These are phyloP conservation scores for Rhyacichthys aspro DNA, from an alignment of 2,797 vertebrate species.

Conservation along the genomic window DNA sequence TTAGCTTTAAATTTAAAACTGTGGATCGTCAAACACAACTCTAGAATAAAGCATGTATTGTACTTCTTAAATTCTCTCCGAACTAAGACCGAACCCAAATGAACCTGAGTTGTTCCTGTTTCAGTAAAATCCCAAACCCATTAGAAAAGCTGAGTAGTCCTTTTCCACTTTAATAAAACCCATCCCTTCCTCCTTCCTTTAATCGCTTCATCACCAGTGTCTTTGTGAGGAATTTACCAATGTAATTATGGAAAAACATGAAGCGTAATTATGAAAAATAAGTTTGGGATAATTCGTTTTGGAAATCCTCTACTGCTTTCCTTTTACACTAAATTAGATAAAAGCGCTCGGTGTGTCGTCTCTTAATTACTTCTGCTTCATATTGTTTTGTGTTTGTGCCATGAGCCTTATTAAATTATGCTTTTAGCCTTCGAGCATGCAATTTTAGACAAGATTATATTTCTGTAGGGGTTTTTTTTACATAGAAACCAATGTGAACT, in stretches of 20 bases:
- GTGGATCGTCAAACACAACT: too few species aligned
- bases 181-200: constrained; percentile 52
- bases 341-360: constrained; percentile 17
- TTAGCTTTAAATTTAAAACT: too few species aligned
- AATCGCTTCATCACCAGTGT: constrained; percentile 54
- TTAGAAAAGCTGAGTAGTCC: background rate
- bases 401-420: constrained; percentile 19
- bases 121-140: too few species aligned
- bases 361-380: constrained; percentile 19
- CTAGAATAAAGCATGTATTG: too few species aligned
- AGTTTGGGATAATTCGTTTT: constrained; percentile 46
- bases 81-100: too few species aligned
- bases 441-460: constrained; percentile 9
- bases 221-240: too few species aligned
- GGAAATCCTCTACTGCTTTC: constrained; percentile 36
- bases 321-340: constrained; percentile 25
- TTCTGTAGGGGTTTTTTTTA: too few species aligned
- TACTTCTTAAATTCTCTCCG: too few species aligned
- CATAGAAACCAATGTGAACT: too few species aligned
- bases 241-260: constrained; percentile 58
- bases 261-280: constrained; percentile 56
- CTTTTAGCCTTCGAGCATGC: constrained; percentile 57
- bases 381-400: constrained; percentile 21
- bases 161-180: constrained; percentile 52
- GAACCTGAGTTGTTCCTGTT: too few species aligned